Conservation (phyloP, 1,140 invertebrate genomes). For the Diuraphis noxia region DNA sequence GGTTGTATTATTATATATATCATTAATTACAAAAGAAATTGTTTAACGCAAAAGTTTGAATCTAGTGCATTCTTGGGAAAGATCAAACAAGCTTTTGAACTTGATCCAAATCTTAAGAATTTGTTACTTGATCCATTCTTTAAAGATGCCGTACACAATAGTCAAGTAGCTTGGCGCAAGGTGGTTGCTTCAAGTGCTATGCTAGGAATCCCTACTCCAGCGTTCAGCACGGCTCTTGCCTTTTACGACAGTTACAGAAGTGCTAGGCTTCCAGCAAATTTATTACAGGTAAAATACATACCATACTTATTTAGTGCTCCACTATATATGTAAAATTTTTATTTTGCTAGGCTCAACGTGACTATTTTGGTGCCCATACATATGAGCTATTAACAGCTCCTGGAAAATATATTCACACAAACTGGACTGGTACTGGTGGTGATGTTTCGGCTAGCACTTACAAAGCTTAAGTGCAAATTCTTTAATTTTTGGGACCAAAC, state of each 20-base stretch:
- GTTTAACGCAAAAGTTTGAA: background rate
- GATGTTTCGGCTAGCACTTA: conserved; percentile 96
- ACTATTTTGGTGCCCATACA: conserved; percentile 99
- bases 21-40: background rate
- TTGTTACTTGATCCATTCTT: conserved; percentile 96
- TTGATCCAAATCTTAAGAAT: conserved; percentile 86
- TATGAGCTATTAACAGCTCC: conserved; percentile 88
- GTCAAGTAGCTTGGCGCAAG: conserved; percentile 75
- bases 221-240: conserved; percentile 87
- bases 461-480: conserved; percentile 70
- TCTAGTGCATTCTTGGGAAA: conserved; percentile 72
- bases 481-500: conserved; percentile 40
- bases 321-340: background rate
- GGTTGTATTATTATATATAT: conserved; percentile 61
- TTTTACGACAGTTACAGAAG: conserved; percentile 97
- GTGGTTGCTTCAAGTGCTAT: conserved; percentile 65
- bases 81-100: conserved; percentile 94
- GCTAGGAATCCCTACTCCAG: conserved; percentile 89
- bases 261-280: conserved; percentile 82
- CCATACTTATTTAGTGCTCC: background rate
- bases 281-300: conserved; percentile 72
- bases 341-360: conserved; percentile 82
- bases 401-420: conserved; percentile 92
- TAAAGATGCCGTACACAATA: conserved; percentile 76
- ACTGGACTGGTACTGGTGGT: conserved; percentile 98